Conservation (phyloP, 2,888 invertebrate species). For the Chrysomela aeneicollis region DNA sequence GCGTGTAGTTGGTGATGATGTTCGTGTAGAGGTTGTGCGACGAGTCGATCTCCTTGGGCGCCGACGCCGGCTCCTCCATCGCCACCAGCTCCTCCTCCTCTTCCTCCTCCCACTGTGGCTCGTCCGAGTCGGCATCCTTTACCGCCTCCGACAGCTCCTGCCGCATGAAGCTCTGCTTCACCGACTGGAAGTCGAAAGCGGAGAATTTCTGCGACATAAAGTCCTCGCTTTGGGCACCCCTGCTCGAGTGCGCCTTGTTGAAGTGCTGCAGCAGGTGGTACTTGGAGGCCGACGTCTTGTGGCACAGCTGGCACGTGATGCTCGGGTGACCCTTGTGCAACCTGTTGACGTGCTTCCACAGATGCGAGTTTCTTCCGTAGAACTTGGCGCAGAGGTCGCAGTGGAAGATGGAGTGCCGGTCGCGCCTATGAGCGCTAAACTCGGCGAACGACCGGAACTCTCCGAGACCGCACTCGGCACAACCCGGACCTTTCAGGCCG, state of each 20-base stretch:
- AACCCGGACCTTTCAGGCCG: constrained; percentile 47
- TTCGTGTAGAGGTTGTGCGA: constrained; percentile 59
- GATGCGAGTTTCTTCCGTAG: constrained; percentile 68
- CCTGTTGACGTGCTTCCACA: constrained; percentile 70
- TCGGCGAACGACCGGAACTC: constrained; percentile 63
- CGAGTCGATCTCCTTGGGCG: constrained; percentile 59
- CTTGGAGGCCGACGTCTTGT: constrained; percentile 67
- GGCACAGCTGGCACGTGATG: constrained; percentile 67
- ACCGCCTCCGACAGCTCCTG: constrained; percentile 50
- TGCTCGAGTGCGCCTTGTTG: constrained; percentile 62
- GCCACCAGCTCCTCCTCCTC: constrained; percentile 19
- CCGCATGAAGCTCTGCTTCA: constrained; percentile 56
- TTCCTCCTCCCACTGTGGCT: constrained; percentile 37
- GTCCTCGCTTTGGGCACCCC: constrained; percentile 42
- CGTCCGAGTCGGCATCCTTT: constrained; percentile 25
- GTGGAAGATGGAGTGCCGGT: constrained; percentile 66
- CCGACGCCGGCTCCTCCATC: constrained; percentile 32
- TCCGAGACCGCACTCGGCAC: constrained; percentile 48
- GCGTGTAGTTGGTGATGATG: constrained; percentile 61
- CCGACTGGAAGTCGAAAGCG: constrained; percentile 54
- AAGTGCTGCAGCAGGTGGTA: constrained; percentile 67
- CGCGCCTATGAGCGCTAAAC: constrained; percentile 64
- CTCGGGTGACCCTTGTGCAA: constrained; percentile 68
- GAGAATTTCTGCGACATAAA: constrained; percentile 54
- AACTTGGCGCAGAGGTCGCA: constrained; percentile 70